Percentiles rank a stretch among this genome's conserved stretches.
Evolutionary conservation across 92 coral and sea anemone genomes (phyloP).

Genomic region (Pocillopora meandrina): DNA sequence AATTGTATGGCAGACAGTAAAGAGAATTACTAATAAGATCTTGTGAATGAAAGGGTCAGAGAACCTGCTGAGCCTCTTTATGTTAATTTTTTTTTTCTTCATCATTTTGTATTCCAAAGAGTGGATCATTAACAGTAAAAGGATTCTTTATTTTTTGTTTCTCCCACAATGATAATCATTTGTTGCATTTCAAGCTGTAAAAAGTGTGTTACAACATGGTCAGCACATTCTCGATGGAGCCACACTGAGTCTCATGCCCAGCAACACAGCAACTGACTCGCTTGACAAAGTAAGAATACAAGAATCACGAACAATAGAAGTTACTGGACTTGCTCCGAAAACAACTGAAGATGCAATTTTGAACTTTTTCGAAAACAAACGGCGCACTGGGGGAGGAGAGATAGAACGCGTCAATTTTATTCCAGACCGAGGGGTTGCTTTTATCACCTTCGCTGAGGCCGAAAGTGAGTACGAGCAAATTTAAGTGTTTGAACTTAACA

Average conservation of each 20-base stretch:
- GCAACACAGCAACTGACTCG: not conserved
- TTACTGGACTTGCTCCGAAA: slow-evolving; percentile 54
- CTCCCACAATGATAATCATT: too few species aligned
- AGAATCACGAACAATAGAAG: slow-evolving; percentile 26
- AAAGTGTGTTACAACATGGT: not conserved
- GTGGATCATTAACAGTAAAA: too few species aligned
- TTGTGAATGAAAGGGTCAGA: too few species aligned
- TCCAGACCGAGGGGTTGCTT: slow-evolving; percentile 44
- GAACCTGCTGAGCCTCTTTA: too few species aligned
- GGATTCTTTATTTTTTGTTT: too few species aligned
- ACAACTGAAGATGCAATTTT: slow-evolving; percentile 67
- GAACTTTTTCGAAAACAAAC: slow-evolving; percentile 74
- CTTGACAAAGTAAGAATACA: not conserved
- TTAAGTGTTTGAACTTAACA: too few species aligned
- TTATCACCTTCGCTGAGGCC: slow-evolving; percentile 57
- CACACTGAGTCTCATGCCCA: not conserved
- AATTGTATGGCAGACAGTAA: too few species aligned
- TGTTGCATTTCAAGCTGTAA: not conserved
- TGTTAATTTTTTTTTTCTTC: too few species aligned
- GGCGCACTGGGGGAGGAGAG: slow-evolving; percentile 87
- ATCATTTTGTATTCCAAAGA: too few species aligned
- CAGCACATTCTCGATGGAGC: slow-evolving; percentile 9
- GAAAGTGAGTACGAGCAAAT: slow-evolving; percentile 48
- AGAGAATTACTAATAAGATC: too few species aligned
- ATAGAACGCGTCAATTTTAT: slow-evolving; percentile 42